phyloP scores from a whole-genome alignment of 2,797 vertebrate species.

The Scleropages formosus region DNA sequence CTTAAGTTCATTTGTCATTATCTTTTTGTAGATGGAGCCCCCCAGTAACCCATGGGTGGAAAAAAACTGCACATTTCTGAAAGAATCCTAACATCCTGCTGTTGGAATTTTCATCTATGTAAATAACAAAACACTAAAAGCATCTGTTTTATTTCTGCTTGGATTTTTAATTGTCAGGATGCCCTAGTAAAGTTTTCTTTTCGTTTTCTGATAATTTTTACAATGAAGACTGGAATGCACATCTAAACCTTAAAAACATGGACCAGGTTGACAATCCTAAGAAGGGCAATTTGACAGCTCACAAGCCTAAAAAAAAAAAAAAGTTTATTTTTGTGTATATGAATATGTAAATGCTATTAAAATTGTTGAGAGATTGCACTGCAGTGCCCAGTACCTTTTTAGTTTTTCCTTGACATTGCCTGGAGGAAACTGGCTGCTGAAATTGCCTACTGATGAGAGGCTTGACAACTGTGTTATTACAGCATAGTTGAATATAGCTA shows the following conservation, averaged over 20 bases:
- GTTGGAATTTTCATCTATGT: slow-evolving; percentile 11
- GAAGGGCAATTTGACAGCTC: background rate
- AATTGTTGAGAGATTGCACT: background rate
- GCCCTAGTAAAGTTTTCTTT: background rate
- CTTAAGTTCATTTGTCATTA: background rate
- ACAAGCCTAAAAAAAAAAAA: slow-evolving; percentile 17
- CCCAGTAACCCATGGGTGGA: slow-evolving; percentile 40
- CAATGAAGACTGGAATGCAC: background rate
- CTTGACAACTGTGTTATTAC: background rate
- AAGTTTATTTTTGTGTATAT: slow-evolving; percentile 23
- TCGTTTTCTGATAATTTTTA: background rate
- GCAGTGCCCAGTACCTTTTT: background rate
- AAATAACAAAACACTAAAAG: slow-evolving; percentile 13
- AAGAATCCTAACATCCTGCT: background rate
- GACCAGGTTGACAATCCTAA: slow-evolving; percentile 10
- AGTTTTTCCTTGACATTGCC: background rate
- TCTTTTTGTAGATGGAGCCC: slow-evolving; percentile 41
- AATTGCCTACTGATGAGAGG: background rate
- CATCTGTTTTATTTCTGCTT: background rate
- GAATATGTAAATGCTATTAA: slow-evolving; percentile 1
- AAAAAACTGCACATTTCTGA: slow-evolving; percentile 1
- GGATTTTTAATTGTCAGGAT: slow-evolving; percentile 10
- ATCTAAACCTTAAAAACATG: background rate
- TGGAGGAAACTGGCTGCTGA: slow-evolving; percentile 8
- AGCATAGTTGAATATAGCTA: background rate